phyloP scores from a whole-genome alignment of 2,113 vertebrate species.

The Burhinus oedicnemus region DNA sequence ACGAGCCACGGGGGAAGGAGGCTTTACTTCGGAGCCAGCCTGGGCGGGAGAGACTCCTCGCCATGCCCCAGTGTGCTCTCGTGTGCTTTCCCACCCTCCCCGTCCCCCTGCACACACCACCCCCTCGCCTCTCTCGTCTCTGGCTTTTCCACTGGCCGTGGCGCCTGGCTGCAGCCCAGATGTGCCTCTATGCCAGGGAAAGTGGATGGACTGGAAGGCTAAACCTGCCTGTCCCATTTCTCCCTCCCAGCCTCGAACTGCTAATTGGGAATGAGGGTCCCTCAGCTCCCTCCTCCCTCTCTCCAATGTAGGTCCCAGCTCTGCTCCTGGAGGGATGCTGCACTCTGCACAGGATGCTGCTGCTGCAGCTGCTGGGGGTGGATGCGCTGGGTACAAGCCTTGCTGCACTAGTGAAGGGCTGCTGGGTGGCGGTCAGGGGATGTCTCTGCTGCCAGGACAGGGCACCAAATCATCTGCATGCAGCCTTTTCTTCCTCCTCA shows the following conservation, averaged over 20 bases:
- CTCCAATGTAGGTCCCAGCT: neutral
- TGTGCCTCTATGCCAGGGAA: neutral
- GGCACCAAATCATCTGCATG: rapidly evolving
- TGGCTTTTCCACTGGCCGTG: neutral
- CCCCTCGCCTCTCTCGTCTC: neutral
- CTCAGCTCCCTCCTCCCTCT: neutral
- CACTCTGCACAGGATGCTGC: neutral
- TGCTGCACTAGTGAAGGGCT: neutral
- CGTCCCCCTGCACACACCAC: neutral
- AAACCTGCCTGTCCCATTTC: rapidly evolving
- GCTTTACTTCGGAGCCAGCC: neutral
- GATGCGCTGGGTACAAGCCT: neutral
- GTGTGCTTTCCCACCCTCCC: neutral
- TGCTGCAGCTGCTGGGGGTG: neutral
- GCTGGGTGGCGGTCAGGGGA: neutral
- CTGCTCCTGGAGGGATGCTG: neutral
- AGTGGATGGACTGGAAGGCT: neutral
- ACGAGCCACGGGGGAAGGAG: neutral
- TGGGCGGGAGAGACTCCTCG: neutral
- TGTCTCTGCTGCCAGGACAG: neutral
- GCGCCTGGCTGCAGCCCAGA: neutral
- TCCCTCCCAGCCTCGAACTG: neutral
- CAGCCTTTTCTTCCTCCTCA: neutral
- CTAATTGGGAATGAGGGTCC: neutral
- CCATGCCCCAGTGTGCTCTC: too few relatives aligned